Base-by-base conservation (phyloP, 2,888 invertebrate genomes). In the Mamestra brassicae region DNA sequence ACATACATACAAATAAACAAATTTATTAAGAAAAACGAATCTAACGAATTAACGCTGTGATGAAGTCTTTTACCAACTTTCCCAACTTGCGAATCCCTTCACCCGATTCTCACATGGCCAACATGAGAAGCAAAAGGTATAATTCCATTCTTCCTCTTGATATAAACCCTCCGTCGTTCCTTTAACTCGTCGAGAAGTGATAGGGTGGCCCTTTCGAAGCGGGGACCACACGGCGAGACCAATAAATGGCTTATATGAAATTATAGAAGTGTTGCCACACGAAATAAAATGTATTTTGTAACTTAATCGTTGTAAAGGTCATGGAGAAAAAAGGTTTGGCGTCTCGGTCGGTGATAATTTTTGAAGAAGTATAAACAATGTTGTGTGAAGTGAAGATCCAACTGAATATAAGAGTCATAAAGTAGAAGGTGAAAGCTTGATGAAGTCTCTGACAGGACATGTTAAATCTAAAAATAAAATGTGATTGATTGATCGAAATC, bases 201-300 rank as follows among this genome's bases (percentile, higher is more conserved):
- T 61, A 65, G 66, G 80, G 80, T 80, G 68, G 74, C 63, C 84
- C 34, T 67, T 15, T 47, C 26, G 7, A 70, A 38, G 38, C n/a
- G 10, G 55, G 15, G 81, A 81, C 81, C 81, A 84, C 81, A 81
- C 84, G 52, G 66, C 10, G 55, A 17, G 76, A 2, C 15, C 84
- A 45, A 75, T 81, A 70, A 83, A 84, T 70, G 70, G 61, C 57
- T 47, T 69, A 52, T 84, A 84, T 84, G 63, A 84, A 74, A 74
- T 74, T 84, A 81, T 80, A 81, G 76, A 67, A 80, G 80, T 65
- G 74, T 65, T 65, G 11, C 50, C 47, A 36, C 67, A 47, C 38
- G n/a, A 71, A 64, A 83, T 80, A 74, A 84, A 74, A 74, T 63
- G 84, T 69, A 66, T 78, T 69, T 69, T 80, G 80, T 81, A 84